These are phyloP conservation scores for Porites lutea DNA, from an alignment of 64 coral and sea anemone species.

Conservation along the genomic window DNA sequence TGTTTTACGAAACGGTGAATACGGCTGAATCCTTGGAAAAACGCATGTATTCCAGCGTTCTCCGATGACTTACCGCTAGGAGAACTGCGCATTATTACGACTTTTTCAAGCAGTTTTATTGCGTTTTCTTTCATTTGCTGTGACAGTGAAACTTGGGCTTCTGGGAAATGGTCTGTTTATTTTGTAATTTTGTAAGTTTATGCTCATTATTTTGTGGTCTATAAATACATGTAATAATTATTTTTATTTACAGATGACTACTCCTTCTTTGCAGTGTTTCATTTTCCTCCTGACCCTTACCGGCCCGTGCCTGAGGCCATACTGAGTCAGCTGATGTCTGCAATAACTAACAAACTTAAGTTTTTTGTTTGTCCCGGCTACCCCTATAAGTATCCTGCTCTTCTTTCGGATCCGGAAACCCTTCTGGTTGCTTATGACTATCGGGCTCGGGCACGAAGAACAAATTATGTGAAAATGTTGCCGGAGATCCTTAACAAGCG, in stretches of 20 bases:
- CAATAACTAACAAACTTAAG: neutral
- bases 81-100: too few relatives aligned
- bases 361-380: neutral
- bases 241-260: neutral
- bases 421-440: too few relatives aligned
- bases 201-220: neutral
- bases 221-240: neutral
- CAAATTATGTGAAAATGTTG: neutral
- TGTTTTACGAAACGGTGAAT: too few relatives aligned
- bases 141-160: too few relatives aligned
- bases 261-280: slow-evolving; percentile 11
- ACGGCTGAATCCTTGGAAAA: too few relatives aligned
- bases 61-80: too few relatives aligned
- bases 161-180: too few relatives aligned
- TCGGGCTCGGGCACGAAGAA: too few relatives aligned
- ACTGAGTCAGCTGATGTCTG: neutral
- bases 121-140: too few relatives aligned
- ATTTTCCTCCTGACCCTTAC: neutral
- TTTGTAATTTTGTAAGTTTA: neutral
- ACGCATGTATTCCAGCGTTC: too few relatives aligned
- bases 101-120: too few relatives aligned
- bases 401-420: neutral
- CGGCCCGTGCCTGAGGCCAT: neutral
- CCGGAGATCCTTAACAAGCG: neutral
- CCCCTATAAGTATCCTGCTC: too few relatives aligned